Conservation (phyloP, 2,888 invertebrate species). For the Polydrusus tereticollis region DNA sequence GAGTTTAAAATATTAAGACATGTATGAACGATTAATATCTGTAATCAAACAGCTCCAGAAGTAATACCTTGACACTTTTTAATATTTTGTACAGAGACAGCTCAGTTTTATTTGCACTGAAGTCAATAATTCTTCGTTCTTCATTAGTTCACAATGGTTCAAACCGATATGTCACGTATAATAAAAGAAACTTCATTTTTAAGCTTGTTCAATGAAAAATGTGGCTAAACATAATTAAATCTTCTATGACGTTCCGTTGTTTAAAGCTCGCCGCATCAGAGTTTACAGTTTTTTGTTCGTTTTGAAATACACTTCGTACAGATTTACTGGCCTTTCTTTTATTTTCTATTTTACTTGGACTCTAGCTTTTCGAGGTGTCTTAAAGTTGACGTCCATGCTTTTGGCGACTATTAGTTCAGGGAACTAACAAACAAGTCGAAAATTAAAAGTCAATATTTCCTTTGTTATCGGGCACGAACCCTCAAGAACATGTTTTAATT, state of each 20-base stretch:
- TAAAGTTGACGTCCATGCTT: neutral
- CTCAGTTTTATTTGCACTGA: no score
- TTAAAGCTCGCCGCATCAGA: neutral
- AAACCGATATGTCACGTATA: neutral
- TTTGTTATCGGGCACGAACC: no score
- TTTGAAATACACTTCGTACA: neutral
- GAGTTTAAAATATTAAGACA: no score
- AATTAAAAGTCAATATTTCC: no score
- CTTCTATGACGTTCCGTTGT: neutral
- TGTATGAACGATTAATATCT: no score
- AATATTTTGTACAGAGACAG: no score
- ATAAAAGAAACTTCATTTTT: neutral
- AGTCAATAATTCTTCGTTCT: neutral
- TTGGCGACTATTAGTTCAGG: no score
- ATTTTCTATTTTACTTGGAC: neutral
- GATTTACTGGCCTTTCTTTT: neutral
- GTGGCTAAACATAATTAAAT: neutral
- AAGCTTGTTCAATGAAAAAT: neutral
- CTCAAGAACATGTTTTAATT: no score
- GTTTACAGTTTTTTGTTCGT: neutral
- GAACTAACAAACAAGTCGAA: no score
- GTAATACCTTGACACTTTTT: no score
- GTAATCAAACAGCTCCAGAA: no score
- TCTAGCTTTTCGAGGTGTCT: neutral
- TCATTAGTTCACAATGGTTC: neutral